phyloP scores from a whole-genome alignment of 2,113 vertebrate genomes.

The Nannospalax galili region DNA sequence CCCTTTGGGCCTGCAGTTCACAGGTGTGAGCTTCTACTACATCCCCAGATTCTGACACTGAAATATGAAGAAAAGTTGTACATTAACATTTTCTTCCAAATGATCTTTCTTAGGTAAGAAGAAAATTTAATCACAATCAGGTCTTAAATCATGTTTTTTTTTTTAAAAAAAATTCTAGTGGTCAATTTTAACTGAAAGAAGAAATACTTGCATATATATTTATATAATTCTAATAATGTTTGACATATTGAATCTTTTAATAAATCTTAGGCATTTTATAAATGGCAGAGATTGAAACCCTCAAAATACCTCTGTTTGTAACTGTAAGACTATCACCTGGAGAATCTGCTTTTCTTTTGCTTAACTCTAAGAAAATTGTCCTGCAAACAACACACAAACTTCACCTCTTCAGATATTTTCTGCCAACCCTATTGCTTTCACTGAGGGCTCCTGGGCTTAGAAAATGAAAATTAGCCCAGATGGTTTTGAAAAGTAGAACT shows the following conservation, averaged over 20 bases:
- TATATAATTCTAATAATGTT: neutral
- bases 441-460: constrained; percentile 40
- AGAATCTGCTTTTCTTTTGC: constrained; percentile 35
- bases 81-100: neutral
- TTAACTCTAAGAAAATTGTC: constrained; percentile 28
- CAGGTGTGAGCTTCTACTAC: neutral
- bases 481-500: constrained; percentile 71
- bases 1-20: constrained; percentile 6
- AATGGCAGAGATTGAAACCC: neutral
- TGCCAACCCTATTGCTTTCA: constrained; percentile 66
- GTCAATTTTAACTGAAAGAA: constrained; percentile 40
- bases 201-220: neutral
- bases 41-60: constrained; percentile 14
- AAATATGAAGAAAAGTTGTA: neutral
- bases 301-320: constrained; percentile 27
- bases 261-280: neutral
- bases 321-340: neutral
- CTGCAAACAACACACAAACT: constrained; percentile 45
- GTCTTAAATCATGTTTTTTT: neutral
- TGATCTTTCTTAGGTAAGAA: neutral
- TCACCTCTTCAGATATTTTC: constrained; percentile 45
- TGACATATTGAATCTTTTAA: neutral
- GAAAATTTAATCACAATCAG: neutral
- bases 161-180: constrained; percentile 29
- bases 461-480: constrained; percentile 64